These are phyloP conservation scores for Oreotrochilus melanogaster DNA, from an alignment of 2,113 vertebrate species.

Conservation along the genomic window DNA sequence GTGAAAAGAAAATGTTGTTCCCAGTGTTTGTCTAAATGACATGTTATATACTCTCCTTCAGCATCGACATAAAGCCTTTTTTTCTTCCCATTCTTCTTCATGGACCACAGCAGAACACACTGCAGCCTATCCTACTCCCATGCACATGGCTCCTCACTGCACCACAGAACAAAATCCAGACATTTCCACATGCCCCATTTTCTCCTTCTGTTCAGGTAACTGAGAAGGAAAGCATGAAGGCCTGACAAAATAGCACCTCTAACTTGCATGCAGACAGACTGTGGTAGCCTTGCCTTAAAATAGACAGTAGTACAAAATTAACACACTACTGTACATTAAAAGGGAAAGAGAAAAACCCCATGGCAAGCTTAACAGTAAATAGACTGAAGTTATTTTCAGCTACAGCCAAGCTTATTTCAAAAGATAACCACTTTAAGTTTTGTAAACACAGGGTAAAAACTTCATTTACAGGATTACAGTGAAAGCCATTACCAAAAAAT, in stretches of 20 bases:
- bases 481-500: background rate
- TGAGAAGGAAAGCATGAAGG: background rate
- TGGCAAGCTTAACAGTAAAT: background rate
- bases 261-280: background rate
- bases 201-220: background rate
- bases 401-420: background rate
- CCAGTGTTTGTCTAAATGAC: background rate
- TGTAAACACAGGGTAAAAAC: background rate
- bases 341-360: background rate
- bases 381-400: background rate
- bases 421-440: background rate
- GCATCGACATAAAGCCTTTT: background rate
- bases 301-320: background rate
- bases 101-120: background rate
- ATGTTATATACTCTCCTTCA: background rate
- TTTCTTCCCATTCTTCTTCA: background rate
- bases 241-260: background rate
- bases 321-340: background rate
- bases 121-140: background rate
- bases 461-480: background rate
- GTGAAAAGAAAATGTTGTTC: background rate
- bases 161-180: fast-evolving
- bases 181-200: background rate
- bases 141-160: background rate
- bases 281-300: background rate